Conservation (phyloP, 1,140 invertebrate species). For the Pseudomyrmex dendroicus region DNA sequence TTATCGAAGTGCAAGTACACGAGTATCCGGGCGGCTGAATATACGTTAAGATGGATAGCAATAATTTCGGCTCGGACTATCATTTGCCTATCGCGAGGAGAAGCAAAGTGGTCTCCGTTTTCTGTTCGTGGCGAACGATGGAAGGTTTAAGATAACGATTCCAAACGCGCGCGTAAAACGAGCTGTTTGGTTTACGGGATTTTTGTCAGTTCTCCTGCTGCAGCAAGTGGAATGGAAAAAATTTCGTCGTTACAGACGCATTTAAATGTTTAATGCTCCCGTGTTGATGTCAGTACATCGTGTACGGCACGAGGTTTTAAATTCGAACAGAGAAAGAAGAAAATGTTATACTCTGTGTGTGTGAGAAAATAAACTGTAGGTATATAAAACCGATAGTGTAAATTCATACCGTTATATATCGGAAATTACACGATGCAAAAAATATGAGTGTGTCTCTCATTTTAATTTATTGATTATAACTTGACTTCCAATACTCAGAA, state of each 20-base stretch:
- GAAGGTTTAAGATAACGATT: constrained; percentile 55
- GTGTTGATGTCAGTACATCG: constrained; percentile 1
- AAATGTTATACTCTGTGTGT: not conserved
- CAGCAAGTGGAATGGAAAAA: constrained; percentile 13
- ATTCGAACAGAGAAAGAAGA: not conserved
- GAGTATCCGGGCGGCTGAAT: constrained; percentile 56
- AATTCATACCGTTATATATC: not conserved
- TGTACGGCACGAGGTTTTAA: not conserved
- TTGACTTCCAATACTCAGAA: not conserved
- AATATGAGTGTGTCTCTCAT: not conserved
- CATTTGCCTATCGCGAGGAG: constrained; percentile 66
- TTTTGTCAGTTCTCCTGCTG: constrained; percentile 15
- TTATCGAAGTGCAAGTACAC: constrained; percentile 69
- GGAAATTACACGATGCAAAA: not conserved
- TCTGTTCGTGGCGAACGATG: constrained; percentile 21
- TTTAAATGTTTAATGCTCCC: constrained; percentile 32
- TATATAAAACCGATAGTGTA: no score
- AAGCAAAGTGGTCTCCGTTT: constrained; percentile 59
- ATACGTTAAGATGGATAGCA: constrained; percentile 66
- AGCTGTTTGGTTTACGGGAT: constrained; percentile 44
- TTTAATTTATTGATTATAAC: not conserved
- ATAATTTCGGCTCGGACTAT: constrained; percentile 70
- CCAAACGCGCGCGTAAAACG: constrained; percentile 37
- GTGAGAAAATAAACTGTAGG: no score
- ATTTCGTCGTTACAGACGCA: constrained; percentile 13